Evolutionary conservation across 92 coral and sea anemone genomes (phyloP).

Genomic region (Porites evermanni): DNA sequence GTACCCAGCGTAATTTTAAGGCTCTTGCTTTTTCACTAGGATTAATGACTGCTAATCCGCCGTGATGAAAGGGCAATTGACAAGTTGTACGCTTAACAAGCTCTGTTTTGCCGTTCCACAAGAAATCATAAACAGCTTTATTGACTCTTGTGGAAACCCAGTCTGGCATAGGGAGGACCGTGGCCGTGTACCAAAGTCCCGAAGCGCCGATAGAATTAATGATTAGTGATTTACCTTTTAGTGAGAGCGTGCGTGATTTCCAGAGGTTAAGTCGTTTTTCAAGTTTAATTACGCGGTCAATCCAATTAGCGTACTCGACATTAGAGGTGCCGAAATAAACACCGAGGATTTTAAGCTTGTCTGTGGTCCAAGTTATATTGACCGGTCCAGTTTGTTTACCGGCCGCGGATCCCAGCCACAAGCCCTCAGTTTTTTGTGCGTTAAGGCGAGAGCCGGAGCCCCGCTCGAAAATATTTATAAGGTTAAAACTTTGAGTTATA

Average conservation of each 20-base stretch:
- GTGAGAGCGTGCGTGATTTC: conserved; percentile 10
- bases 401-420: background rate
- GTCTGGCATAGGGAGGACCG: conserved; percentile 18
- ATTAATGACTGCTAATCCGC: background rate
- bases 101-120: conserved; percentile 1
- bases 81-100: background rate
- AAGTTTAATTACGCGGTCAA: background rate
- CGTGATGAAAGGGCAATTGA: background rate
- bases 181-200: conserved; percentile 37
- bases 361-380: background rate
- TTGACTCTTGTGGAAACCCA: background rate
- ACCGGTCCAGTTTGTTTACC: background rate
- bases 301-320: conserved; percentile 40
- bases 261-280: conserved; percentile 40
- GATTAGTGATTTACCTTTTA: conserved; percentile 38
- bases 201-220: conserved; percentile 46
- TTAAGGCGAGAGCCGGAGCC: background rate
- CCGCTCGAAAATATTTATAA: too few species aligned
- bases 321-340: conserved; percentile 24
- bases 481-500: background rate
- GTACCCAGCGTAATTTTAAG: background rate
- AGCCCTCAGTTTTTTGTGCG: background rate
- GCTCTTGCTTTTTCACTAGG: too few species aligned
- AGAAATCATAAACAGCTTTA: background rate
- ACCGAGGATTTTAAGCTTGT: background rate